Conservation (phyloP, 2,113 vertebrate species). For the Pseudopipra pipra region DNA sequence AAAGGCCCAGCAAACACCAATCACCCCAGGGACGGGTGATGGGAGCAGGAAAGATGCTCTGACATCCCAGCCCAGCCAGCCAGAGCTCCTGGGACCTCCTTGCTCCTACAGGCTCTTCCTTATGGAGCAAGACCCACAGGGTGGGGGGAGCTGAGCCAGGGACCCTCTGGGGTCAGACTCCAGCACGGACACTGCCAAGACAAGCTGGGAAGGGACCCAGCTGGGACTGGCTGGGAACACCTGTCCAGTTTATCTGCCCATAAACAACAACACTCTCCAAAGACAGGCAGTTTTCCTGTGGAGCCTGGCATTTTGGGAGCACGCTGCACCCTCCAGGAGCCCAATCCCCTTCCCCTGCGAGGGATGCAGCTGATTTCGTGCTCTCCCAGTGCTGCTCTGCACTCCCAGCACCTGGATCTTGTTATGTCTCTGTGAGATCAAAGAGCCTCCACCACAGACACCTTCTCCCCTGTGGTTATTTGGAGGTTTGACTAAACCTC, state of each 20-base stretch:
- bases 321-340: background rate
- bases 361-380: background rate
- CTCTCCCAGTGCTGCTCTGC: background rate
- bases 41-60: background rate
- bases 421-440: background rate
- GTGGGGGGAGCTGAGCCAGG: background rate
- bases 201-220: background rate
- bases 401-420: background rate
- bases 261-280: background rate
- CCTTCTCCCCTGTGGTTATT: background rate
- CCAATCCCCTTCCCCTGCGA: background rate
- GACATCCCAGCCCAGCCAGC: background rate
- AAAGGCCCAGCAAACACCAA: background rate
- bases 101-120: background rate
- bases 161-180: background rate
- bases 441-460: background rate
- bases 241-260: background rate
- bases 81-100: background rate
- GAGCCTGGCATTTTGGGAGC: background rate
- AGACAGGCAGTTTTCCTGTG: background rate
- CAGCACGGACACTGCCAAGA: background rate
- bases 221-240: background rate
- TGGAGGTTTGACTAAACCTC: background rate
- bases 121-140: fast-evolving
- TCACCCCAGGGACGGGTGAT: background rate